These are phyloP conservation scores for Mycteria americana DNA, from an alignment of 2,797 vertebrate genomes.

Conservation along the genomic window DNA sequence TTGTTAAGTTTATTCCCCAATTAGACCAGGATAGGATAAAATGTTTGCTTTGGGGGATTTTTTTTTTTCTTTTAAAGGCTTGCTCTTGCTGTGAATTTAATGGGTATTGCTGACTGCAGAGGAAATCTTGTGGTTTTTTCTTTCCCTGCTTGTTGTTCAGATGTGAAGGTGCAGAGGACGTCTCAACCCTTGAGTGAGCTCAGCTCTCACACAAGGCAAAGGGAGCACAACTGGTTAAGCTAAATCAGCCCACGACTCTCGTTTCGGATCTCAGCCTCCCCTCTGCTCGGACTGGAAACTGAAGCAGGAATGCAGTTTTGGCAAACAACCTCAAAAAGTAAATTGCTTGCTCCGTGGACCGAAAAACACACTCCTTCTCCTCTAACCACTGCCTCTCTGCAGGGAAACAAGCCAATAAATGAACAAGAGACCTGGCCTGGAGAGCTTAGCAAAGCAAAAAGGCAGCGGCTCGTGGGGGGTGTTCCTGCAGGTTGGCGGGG, in stretches of 20 bases:
- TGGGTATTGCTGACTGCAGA: slow-evolving; percentile 3
- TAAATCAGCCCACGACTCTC: background rate
- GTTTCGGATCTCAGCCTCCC: slow-evolving; percentile 14
- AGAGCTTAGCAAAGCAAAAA: background rate
- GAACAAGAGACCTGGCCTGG: background rate
- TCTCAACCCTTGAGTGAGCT: slow-evolving; percentile 4
- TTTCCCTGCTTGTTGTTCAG: slow-evolving; percentile 9
- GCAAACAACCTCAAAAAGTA: slow-evolving; percentile 14
- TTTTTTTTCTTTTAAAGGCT: background rate
- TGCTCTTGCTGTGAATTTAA: slow-evolving; percentile 10
- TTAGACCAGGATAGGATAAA: slow-evolving; percentile 2
- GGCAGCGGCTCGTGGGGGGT: background rate
- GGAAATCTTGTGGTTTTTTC: slow-evolving; percentile 32
- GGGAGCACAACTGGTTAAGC: background rate
- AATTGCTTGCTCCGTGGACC: slow-evolving; percentile 22
- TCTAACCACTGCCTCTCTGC: background rate
- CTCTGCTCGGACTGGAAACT: slow-evolving; percentile 8
- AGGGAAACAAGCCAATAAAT: background rate
- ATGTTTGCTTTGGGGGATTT: background rate
- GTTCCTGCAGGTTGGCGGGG: background rate
- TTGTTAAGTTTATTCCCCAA: slow-evolving; percentile 43
- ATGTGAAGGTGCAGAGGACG: slow-evolving; percentile 2
- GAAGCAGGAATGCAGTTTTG: slow-evolving; percentile 20
- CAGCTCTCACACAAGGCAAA: background rate
- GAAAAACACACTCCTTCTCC: slow-evolving; percentile 33